phyloP scores from a whole-genome alignment of 1,140 invertebrate genomes.

The Drosophila bipectinata region DNA sequence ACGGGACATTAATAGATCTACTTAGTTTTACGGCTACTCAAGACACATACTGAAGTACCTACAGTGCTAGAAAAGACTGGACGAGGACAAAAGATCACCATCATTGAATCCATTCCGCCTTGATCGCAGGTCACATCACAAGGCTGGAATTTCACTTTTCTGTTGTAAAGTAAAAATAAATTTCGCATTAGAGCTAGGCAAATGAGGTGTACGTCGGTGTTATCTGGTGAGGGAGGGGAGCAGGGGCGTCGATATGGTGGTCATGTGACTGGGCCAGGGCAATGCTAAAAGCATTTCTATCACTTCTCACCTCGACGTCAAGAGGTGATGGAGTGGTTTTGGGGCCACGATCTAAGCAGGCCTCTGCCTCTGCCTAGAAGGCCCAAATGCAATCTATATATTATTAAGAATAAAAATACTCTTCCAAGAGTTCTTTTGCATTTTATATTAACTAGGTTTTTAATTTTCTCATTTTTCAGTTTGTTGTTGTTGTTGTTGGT shows the following conservation, averaged over 20 bases:
- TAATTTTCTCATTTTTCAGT: conserved; percentile 78
- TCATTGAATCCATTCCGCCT: conserved; percentile 38
- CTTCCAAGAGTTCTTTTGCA: background rate
- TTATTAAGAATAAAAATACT: conserved; percentile 1
- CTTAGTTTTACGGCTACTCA: conserved; percentile 34
- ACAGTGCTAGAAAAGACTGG: conserved; percentile 74
- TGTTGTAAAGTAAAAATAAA: conserved; percentile 63
- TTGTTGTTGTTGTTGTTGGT: conserved; percentile 48
- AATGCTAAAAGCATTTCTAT: conserved; percentile 67
- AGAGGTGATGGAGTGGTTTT: conserved; percentile 6
- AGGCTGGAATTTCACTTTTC: conserved; percentile 65
- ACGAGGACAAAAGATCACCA: conserved; percentile 40
- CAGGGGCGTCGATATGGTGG: background rate
- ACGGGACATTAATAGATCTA: conserved; percentile 19
- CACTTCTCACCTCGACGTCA: conserved; percentile 47
- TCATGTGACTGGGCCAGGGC: conserved; percentile 15
- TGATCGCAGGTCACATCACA: conserved; percentile 59
- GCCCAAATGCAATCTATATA: background rate
- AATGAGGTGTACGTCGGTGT: conserved; percentile 35
- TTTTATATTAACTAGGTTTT: conserved; percentile 77
- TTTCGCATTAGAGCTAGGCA: conserved; percentile 64
- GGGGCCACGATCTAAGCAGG: background rate
- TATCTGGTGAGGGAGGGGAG: conserved; percentile 22
- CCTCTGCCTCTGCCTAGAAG: background rate
- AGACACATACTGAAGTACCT: conserved; percentile 40